phyloP scores from a whole-genome alignment of 2,888 invertebrate species.

The Craniophora ligustri region DNA sequence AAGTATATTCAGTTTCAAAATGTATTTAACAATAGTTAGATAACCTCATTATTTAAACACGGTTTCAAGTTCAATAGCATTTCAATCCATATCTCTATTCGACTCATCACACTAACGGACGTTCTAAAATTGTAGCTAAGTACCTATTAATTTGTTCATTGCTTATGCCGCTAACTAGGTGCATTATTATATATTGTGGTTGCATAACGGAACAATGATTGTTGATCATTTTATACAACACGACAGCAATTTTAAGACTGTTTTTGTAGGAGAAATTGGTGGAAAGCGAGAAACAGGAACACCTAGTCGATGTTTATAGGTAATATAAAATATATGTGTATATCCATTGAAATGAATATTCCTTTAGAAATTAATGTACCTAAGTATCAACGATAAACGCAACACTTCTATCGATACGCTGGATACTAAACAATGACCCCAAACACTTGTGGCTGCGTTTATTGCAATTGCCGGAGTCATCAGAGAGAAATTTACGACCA shows the following conservation, averaged over 20 bases:
- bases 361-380: too few species aligned
- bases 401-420: neutral
- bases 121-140: neutral
- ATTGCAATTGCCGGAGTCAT: neutral
- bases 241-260: too few species aligned
- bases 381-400: neutral
- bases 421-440: neutral
- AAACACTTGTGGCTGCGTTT: neutral
- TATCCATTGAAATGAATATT: too few species aligned
- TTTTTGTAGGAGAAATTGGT: too few species aligned
- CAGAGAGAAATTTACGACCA: neutral
- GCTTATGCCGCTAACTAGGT: too few species aligned
- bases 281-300: too few species aligned
- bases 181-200: too few species aligned
- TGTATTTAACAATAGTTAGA: neutral
- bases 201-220: too few species aligned
- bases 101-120: neutral
- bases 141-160: too few species aligned
- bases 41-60: neutral
- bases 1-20: neutral
- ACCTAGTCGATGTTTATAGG: too few species aligned
- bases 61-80: neutral
- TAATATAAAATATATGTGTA: too few species aligned
- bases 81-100: neutral
- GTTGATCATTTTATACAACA: too few species aligned